Evolutionary conservation across 2,888 invertebrate species (phyloP).

Genomic region (Seira musarum): DNA sequence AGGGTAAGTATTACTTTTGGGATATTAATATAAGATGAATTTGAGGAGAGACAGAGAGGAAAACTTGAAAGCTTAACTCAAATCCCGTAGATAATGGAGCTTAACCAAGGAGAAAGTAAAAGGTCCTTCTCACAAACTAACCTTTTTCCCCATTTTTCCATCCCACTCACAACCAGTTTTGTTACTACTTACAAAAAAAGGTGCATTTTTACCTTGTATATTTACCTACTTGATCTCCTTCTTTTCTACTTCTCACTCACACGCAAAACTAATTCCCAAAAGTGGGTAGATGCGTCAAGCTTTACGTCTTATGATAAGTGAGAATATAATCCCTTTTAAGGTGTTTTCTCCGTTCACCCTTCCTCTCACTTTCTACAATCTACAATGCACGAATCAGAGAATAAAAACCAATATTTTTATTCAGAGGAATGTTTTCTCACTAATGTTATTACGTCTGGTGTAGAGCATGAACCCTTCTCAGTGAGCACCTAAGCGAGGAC

Average conservation of each 20-base stretch:
- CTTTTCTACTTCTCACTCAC: slow-evolving; percentile 14
- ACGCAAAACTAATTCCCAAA: slow-evolving; percentile 51
- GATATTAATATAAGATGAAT: slow-evolving; percentile 33
- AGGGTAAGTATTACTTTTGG: not conserved
- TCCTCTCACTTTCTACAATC: slow-evolving; percentile 7
- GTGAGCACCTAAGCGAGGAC: too few species aligned
- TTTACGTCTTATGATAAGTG: slow-evolving; percentile 58
- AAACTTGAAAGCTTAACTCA: slow-evolving; percentile 59
- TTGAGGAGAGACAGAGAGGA: slow-evolving; percentile 19
- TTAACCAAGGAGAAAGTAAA: slow-evolving; percentile 52
- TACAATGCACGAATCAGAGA: too few species aligned
- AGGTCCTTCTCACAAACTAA: slow-evolving; percentile 44
- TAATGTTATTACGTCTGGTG: slow-evolving; percentile 8
- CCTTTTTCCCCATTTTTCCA: slow-evolving; percentile 40
- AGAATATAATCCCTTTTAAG: slow-evolving; percentile 57
- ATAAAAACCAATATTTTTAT: slow-evolving; percentile 16
- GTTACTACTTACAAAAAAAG: not conserved
- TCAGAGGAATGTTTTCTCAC: not conserved
- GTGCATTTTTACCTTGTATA: slow-evolving; percentile 10
- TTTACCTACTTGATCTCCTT: slow-evolving; percentile 14
- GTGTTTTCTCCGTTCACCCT: slow-evolving; percentile 25
- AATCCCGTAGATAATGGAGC: slow-evolving; percentile 60
- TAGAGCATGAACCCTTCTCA: too few species aligned
- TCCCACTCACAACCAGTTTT: slow-evolving; percentile 8
- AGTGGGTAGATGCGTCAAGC: slow-evolving; percentile 53